Conservation (phyloP, 2,797 vertebrate species). For the Thaleichthys pacificus region DNA sequence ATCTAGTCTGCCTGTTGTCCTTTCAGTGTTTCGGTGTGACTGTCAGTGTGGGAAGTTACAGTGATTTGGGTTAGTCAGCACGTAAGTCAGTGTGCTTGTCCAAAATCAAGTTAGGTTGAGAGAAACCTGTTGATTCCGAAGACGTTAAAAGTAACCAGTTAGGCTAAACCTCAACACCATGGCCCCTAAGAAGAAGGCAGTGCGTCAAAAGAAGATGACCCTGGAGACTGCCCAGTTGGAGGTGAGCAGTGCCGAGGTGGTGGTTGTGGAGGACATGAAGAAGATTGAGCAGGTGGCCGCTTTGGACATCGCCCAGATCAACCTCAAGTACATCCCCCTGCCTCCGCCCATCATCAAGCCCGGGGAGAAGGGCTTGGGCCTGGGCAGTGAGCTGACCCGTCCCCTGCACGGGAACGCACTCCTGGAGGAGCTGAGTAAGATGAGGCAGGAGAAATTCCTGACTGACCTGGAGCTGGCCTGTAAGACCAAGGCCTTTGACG, state of each 20-base stretch:
- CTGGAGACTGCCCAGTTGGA: conserved; percentile 46
- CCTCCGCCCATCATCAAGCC: conserved; percentile 74
- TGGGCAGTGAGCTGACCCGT: conserved; percentile 76
- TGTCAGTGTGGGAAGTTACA: conserved; percentile 8
- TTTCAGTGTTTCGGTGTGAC: conserved; percentile 6
- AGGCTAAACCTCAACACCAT: conserved; percentile 43
- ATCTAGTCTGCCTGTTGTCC: background rate
- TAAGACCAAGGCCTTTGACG: conserved; percentile 83
- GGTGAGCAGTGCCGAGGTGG: conserved; percentile 64
- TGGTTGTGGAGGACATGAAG: conserved; percentile 67
- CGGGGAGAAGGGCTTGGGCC: conserved; percentile 74
- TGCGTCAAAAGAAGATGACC: conserved; percentile 69
- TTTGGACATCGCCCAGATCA: conserved; percentile 78
- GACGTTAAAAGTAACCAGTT: background rate
- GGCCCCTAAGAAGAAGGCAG: conserved; percentile 82
- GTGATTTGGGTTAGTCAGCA: conserved; percentile 10
- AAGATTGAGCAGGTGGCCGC: conserved; percentile 79
- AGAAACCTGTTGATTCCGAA: background rate
- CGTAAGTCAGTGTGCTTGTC: conserved; percentile 26
- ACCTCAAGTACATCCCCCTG: conserved; percentile 75
- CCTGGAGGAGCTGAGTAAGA: conserved; percentile 82
- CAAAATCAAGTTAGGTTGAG: background rate
- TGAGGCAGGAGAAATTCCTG: conserved; percentile 83
- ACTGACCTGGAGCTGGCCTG: conserved; percentile 82
- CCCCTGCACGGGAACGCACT: conserved; percentile 74